These are phyloP conservation scores for Lethenteron reissneri DNA, from an alignment of 2,113 vertebrate species.

Conservation along the genomic window DNA sequence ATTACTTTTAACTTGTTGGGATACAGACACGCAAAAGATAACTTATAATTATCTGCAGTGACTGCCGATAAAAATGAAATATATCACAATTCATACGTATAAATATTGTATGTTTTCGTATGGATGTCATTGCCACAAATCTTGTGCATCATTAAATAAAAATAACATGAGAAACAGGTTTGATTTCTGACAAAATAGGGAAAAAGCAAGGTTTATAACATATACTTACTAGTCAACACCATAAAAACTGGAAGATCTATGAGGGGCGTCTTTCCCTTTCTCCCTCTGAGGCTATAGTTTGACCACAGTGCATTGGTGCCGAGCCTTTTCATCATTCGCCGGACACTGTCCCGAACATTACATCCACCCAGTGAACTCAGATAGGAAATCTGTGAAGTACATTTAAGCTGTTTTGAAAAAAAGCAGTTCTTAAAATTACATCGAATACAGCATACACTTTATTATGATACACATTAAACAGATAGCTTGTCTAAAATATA, in stretches of 20 bases:
- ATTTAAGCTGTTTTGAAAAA: not conserved
- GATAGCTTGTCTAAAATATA: not conserved
- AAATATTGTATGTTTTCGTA: too few species aligned
- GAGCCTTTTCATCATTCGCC: slow-evolving; percentile 6
- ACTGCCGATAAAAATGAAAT: too few species aligned
- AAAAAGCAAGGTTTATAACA: not conserved
- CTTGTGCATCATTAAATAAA: too few species aligned
- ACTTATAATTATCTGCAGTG: too few species aligned
- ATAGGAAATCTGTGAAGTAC: slow-evolving; percentile 7
- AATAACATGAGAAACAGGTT: not conserved
- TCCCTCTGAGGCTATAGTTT: slow-evolving; percentile 7
- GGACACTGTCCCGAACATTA: slow-evolving; percentile 2
- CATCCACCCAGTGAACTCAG: slow-evolving; percentile 1
- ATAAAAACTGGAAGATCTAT: slow-evolving; percentile 5
- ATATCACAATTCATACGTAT: too few species aligned
- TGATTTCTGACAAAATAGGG: not conserved
- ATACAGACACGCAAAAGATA: too few species aligned
- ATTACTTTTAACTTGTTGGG: too few species aligned
- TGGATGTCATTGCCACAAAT: too few species aligned
- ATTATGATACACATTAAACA: not conserved
- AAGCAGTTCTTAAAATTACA: not conserved
- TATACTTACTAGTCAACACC: slow-evolving; percentile 3
- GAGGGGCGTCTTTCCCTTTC: slow-evolving; percentile 2
- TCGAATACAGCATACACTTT: not conserved
- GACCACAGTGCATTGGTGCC: slow-evolving; percentile 8